Percentiles rank a stretch among this genome's conserved stretches.
Evolutionary conservation across 2,797 vertebrate genomes (phyloP).

Genomic region (Chelon labrosus): DNA sequence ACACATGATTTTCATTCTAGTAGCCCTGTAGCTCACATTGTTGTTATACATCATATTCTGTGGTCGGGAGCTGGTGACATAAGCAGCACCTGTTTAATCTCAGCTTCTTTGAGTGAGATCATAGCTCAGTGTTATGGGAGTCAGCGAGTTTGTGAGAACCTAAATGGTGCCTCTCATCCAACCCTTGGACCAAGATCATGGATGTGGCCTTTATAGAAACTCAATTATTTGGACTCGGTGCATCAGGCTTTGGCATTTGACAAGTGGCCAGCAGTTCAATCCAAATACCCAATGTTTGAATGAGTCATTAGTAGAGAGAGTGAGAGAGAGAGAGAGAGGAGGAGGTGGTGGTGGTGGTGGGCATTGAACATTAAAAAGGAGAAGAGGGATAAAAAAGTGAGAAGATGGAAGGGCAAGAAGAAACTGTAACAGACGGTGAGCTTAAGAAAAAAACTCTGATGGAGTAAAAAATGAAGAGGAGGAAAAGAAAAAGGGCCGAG

Average conservation of each 20-base stretch:
- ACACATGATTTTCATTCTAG: conserved; percentile 10
- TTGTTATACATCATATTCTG: neutral
- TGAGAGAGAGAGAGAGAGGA: conserved; percentile 3
- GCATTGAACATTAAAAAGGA: conserved; percentile 11
- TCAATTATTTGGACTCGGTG: conserved; percentile 67
- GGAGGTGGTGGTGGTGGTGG: conserved; percentile 23
- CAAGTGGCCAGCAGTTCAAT: conserved; percentile 58
- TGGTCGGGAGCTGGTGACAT: conserved; percentile 12
- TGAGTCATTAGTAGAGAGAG: conserved; percentile 74
- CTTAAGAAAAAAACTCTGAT: conserved; percentile 15
- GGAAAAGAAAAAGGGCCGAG: conserved; percentile 4
- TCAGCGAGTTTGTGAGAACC: conserved; percentile 51
- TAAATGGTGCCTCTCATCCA: conserved; percentile 45
- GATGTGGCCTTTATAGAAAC: conserved; percentile 60
- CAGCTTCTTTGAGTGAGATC: conserved; percentile 41
- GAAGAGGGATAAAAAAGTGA: neutral
- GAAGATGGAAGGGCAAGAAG: conserved; percentile 21
- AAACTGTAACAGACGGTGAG: conserved; percentile 37
- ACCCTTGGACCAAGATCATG: conserved; percentile 47
- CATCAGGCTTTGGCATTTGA: conserved; percentile 67
- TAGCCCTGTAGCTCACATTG: conserved; percentile 1
- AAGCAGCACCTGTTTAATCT: conserved; percentile 34
- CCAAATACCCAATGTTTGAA: conserved; percentile 65
- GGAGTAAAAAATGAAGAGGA: conserved; percentile 15
- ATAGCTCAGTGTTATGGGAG: conserved; percentile 32